Conservation (phyloP, 2,797 vertebrate species). For the Halcyon smyrnensis region DNA sequence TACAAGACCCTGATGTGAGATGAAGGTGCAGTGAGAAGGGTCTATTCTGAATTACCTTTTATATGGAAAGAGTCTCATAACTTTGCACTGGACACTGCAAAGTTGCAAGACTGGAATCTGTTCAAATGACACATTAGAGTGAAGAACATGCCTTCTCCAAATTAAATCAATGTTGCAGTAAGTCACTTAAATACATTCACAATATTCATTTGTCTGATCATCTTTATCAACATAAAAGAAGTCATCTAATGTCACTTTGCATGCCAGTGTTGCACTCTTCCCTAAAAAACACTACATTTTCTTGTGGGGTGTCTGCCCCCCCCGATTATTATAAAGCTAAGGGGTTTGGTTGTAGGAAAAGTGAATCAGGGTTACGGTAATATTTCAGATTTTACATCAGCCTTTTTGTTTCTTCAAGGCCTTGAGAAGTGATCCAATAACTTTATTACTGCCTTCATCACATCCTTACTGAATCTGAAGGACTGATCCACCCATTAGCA, state of each 20-base stretch:
- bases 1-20: not conserved
- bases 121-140: not conserved
- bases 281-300: not conserved
- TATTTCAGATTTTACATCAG: conserved; percentile 1
- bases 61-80: not conserved
- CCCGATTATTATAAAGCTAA: not conserved
- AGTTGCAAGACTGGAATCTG: not conserved
- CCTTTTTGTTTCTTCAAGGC: conserved; percentile 16
- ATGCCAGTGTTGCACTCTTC: not conserved
- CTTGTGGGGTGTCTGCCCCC: not conserved
- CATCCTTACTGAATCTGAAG: conserved; percentile 7
- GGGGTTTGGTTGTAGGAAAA: not conserved
- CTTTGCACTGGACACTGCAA: not conserved
- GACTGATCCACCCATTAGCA: not conserved
- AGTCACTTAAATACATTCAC: not conserved
- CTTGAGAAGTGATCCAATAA: conserved; percentile 30
- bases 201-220: not conserved
- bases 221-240: not conserved
- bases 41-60: not conserved
- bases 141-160: not conserved
- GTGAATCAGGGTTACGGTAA: not conserved
- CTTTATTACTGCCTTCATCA: not conserved
- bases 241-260: not conserved
- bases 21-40: not conserved
- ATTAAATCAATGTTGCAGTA: not conserved